Evolutionary conservation across 2,797 vertebrate genomes (phyloP), one percentile per base, ranked within the genome.

Genomic region (Taeniopygia guttata): DNA sequence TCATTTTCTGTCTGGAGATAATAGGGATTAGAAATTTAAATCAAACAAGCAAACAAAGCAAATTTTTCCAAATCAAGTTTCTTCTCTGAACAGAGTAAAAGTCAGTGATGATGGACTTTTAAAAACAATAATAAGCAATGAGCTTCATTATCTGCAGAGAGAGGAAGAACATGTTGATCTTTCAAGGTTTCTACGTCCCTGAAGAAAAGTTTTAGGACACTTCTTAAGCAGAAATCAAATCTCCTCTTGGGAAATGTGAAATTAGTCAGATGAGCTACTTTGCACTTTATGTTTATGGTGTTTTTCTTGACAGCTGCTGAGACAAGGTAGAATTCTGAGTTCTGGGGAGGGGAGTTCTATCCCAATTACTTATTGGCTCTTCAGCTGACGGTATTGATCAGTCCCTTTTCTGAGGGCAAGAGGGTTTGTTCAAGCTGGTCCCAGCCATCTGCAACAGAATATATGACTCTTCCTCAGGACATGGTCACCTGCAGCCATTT

Each of bases 291-390:
- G 4, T 68, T 76, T 69, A 15, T n/a, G 22, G 15, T n/a, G 7
- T 79, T 85, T 88, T 68, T 16, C 13, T 21, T 42, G 20, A 16
- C 0, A 0, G 7, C 14, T 85, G 19, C 25, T 59, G 46, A 74
- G 40, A 43, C 13, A 34, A 66, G 1, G 5, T 45, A n/a, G 26
- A 16, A 72, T n/a, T n/a, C 49, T 16, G 11, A 72, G 17, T 27
- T 46, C 5, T 34, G 17, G 2, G 5, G 11, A 14, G 2, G 0
- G 3, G 11, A 48, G 13, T 32, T 68, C 34, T 26, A 27, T 27
- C 19, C 23, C 10, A 32, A 7, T 22, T 16, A 20, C 18, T 58
- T 26, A 17, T 4, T 7, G 11, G 6, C 10, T 67, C 7, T 62
- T 67, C 27, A 43, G 5, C 12, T 52, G 20, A 20, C 7, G 16